Evolutionary conservation across 2,888 invertebrate genomes (phyloP), one percentile per base, ranked within the genome.

Genomic region (Drosophila siamana): DNA sequence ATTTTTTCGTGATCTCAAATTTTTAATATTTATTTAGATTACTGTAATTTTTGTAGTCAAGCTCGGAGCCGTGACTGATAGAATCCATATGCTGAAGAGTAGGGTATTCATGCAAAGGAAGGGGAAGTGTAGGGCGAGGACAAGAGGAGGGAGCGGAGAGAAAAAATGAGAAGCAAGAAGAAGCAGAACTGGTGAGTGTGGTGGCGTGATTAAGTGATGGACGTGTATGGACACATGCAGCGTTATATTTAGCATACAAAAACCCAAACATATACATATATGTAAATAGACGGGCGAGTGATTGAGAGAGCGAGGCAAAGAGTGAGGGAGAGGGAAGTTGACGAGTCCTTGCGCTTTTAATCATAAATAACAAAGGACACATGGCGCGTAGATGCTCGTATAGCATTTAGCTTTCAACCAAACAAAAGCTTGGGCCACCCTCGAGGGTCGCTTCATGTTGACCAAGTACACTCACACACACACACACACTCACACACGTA

Each of bases 141-240:
- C n/a, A n/a, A n/a, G n/a, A n/a, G n/a, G n/a, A n/a, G 2, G 40
- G 13, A 24, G 13, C 19, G 6, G 9, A 9, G 8, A 26, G n/a
- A 15, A 56, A 9, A 16, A 28, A 28, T 2, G 19, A 16, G 19
- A 52, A 28, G 26, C 16, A 11, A 4, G 38, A 24, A 48, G 40
- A 47, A 44, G 52, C 9, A 15, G 40, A 61, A 55, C 46, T 59
- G 44, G 69, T 61, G 72, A 79, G 86, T 84, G 74, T 78, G 87
- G 82, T 85, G 89, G 89, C 89, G 85, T 86, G 85, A 86, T 86
- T 89, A 89, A 86, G 89, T 86, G 85, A 86, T 86, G 89, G 88
- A 86, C 85, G 83, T 82, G 86, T 87, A 77, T 87, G 83, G 88
- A 89, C 88, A 85, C 85, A 89, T 85, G 83, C 86, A 87, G 88